Conservation (phyloP, 2,797 vertebrate genomes). For the Pelodytes ibericus region DNA sequence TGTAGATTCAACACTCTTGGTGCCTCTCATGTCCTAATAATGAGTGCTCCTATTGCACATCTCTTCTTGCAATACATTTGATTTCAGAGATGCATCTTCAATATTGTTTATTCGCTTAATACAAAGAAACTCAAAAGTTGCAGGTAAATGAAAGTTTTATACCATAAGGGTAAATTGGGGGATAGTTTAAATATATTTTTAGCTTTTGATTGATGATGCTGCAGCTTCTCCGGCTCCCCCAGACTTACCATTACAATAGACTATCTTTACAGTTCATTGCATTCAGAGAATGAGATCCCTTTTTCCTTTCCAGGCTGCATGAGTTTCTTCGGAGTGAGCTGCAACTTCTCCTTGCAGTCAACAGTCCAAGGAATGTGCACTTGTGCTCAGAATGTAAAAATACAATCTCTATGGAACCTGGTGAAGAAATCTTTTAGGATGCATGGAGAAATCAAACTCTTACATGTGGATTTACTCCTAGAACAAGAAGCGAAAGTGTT, state of each 20-base stretch:
- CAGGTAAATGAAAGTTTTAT: slow-evolving; percentile 27
- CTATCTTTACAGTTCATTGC: slow-evolving; percentile 83
- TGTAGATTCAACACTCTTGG: slow-evolving; percentile 6
- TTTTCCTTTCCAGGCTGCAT: slow-evolving; percentile 60
- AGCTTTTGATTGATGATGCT: slow-evolving; percentile 76
- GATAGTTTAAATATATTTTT: slow-evolving; percentile 58
- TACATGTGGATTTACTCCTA: slow-evolving; percentile 65
- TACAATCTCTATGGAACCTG: slow-evolving; percentile 38
- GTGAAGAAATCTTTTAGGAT: slow-evolving; percentile 43
- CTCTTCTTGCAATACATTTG: background rate
- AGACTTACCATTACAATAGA: slow-evolving; percentile 93
- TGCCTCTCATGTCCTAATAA: background rate
- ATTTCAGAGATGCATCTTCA: background rate
- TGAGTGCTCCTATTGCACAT: background rate
- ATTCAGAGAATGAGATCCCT: slow-evolving; percentile 78
- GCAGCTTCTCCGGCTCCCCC: slow-evolving; percentile 70
- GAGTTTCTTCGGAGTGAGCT: slow-evolving; percentile 60
- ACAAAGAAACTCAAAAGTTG: background rate
- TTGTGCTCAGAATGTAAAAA: slow-evolving; percentile 45
- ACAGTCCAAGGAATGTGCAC: slow-evolving; percentile 47
- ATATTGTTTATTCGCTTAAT: slow-evolving; percentile 42
- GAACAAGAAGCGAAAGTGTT: slow-evolving; percentile 47
- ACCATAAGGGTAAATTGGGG: slow-evolving; percentile 61
- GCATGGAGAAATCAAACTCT: slow-evolving; percentile 44
- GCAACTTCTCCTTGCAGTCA: slow-evolving; percentile 43